phyloP scores from a whole-genome alignment of 1,140 invertebrate species.

The Lepidurus arcticus region DNA sequence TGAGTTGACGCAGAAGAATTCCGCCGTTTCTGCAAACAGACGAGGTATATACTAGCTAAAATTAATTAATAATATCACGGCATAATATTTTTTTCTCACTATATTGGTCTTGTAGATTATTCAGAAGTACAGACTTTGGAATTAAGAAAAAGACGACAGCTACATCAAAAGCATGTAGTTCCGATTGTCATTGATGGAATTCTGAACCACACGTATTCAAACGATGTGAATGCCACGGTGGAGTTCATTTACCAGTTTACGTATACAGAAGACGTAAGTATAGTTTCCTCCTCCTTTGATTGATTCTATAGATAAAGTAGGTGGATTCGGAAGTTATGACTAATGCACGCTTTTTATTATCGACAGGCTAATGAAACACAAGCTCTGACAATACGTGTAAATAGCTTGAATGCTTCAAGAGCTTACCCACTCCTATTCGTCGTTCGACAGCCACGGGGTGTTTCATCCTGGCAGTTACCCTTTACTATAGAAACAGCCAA shows the following conservation, averaged over 20 bases:
- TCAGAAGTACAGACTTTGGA: not conserved
- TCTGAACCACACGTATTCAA: slow-evolving; percentile 24
- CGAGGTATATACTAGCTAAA: too few relatives aligned
- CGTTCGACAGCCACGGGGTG: slow-evolving; percentile 57
- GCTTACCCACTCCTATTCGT: slow-evolving; percentile 59
- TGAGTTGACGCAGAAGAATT: too few relatives aligned
- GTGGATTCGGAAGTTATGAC: not conserved
- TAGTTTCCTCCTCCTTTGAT: not conserved
- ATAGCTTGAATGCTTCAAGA: slow-evolving; percentile 45
- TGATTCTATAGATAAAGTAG: not conserved
- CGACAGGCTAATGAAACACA: slow-evolving; percentile 39
- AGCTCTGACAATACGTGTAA: slow-evolving; percentile 53
- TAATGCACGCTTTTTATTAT: not conserved
- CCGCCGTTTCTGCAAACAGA: too few relatives aligned
- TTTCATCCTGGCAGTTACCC: slow-evolving; percentile 63
- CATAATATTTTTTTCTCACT: too few relatives aligned
- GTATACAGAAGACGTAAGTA: slow-evolving; percentile 27
- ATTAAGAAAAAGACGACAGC: not conserved
- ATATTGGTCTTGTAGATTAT: not conserved
- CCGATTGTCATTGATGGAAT: slow-evolving; percentile 30
- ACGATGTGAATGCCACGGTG: slow-evolving; percentile 30
- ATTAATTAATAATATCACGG: too few relatives aligned
- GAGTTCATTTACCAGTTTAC: slow-evolving; percentile 34
- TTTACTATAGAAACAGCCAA: slow-evolving; percentile 51
- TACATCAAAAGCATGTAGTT: slow-evolving; percentile 28